Evolutionary conservation across 2,113 vertebrate species (phyloP).

Genomic region (Microcebus tavaratra): DNA sequence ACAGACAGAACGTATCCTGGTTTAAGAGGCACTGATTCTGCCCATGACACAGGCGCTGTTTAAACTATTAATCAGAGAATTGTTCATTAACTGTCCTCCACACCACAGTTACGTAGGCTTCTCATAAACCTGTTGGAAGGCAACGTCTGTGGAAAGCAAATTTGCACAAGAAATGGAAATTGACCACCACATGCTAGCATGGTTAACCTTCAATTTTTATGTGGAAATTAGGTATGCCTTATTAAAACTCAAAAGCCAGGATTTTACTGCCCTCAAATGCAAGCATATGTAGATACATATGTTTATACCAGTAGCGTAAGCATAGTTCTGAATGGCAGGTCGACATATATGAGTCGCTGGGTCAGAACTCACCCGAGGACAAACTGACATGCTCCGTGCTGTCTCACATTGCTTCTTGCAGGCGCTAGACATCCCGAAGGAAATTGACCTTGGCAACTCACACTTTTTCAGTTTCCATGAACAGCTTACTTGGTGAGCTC

Average conservation of each 20-base stretch:
- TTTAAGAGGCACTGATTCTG: constrained; percentile 39
- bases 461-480: constrained; percentile 40
- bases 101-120: constrained; percentile 24
- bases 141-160: constrained; percentile 70
- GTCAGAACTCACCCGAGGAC: background rate
- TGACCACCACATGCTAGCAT: constrained; percentile 53
- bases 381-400: background rate
- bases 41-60: background rate
- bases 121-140: constrained; percentile 65
- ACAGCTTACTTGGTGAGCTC: constrained; percentile 14
- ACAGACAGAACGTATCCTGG: constrained; percentile 27
- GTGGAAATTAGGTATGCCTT: constrained; percentile 71
- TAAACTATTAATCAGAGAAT: constrained; percentile 64
- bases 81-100: constrained; percentile 57
- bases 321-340: constrained; percentile 23
- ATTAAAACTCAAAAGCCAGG: constrained; percentile 72
- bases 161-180: constrained; percentile 70
- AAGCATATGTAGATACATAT: constrained; percentile 23
- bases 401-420: background rate
- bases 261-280: constrained; percentile 46
- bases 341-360: background rate
- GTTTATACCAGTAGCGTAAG: background rate
- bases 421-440: background rate
- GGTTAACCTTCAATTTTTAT: constrained; percentile 72
- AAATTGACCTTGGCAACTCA: background rate